Percentiles rank a stretch among this genome's conserved stretches.
phyloP scores from a whole-genome alignment of 2,888 invertebrate species.

The Archips crataeganus region DNA sequence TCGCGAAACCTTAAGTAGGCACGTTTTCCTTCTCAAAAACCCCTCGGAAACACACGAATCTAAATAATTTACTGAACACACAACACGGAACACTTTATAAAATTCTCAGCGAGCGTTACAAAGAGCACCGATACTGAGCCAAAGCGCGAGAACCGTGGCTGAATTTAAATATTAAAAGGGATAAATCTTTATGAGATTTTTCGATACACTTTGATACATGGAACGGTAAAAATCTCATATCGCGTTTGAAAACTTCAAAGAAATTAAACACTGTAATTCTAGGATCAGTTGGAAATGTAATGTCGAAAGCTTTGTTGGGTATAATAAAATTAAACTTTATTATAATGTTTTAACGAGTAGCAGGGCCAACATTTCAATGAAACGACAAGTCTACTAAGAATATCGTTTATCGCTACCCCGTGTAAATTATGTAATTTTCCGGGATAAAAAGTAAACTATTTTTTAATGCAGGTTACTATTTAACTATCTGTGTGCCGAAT shows the following conservation, averaged over 20 bases:
- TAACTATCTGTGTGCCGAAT: no score
- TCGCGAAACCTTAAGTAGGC: constrained; percentile 14
- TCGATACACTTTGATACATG: constrained; percentile 1
- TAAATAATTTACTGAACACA: constrained; percentile 26
- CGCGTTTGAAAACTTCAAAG: background rate
- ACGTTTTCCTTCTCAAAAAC: constrained; percentile 11
- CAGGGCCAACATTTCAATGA: no score
- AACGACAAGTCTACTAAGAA: no score
- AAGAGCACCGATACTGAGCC: constrained; percentile 11
- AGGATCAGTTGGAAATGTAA: background rate
- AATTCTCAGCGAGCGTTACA: constrained; percentile 18
- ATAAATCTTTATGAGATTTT: constrained; percentile 28
- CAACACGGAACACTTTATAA: constrained; percentile 7
- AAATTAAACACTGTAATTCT: background rate
- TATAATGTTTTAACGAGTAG: no score
- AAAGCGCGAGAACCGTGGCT: background rate
- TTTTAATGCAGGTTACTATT: no score
- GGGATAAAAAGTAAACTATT: no score
- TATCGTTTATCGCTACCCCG: no score
- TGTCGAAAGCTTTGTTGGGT: no score
- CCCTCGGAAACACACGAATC: constrained; percentile 24
- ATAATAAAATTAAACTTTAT: no score
- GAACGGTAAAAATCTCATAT: constrained; percentile 3
- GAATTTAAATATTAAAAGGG: constrained; percentile 33
- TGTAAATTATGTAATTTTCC: no score